A percentile compares a stretch with the other conserved stretches of the same genome.
Conservation (phyloP, 2,113 vertebrate genomes). For the Ascaphus truei region DNA sequence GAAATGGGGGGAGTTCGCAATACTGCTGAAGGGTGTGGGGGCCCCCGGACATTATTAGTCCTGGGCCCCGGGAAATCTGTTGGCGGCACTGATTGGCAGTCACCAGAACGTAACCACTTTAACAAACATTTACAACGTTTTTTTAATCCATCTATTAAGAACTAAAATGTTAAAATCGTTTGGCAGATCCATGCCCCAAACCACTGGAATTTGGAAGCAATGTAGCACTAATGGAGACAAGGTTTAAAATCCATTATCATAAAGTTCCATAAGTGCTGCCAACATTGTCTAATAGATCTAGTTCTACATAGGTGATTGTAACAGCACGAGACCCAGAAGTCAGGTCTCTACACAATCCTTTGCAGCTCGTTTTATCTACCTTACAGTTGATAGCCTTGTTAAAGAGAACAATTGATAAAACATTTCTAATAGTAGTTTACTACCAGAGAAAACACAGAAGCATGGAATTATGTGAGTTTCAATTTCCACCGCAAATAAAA, state of each 20-base stretch:
- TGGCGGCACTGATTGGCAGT: no score
- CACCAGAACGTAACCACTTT: no score
- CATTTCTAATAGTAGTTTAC: no score
- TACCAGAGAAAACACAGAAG: background rate
- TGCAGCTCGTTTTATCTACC: background rate
- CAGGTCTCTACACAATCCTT: background rate
- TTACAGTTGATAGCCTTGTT: no score
- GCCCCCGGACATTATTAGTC: no score
- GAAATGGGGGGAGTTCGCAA: no score
- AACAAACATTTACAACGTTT: no score
- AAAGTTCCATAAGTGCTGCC: conserved; percentile 22
- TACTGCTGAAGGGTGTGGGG: no score
- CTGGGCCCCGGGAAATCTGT: no score
- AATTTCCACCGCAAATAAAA: no score
- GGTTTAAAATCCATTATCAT: conserved; percentile 20
- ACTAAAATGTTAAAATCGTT: background rate
- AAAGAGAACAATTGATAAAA: background rate
- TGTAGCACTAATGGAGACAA: background rate
- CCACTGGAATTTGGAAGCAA: conserved; percentile 15
- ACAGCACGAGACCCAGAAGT: no score
- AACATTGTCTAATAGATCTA: conserved; percentile 26
- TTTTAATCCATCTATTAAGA: background rate
- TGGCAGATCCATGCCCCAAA: background rate
- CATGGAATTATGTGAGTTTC: background rate
- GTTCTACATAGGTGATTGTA: no score